Percentiles rank a stretch among this genome's conserved stretches.
phyloP scores from a whole-genome alignment of 2,113 vertebrate species.

The Felis catus region F.catus_Fca126_mat1.0 CM031428.1:50270501-50271000 shows the following conservation, averaged over 20 bases:
- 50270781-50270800: neutral
- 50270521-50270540: neutral
- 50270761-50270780: neutral
- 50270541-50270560: neutral
- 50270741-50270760: neutral
- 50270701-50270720: neutral
- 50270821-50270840: neutral
- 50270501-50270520: neutral
- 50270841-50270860: neutral
- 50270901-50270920: too few species aligned
- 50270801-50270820: neutral
- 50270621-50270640: neutral
- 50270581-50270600: neutral
- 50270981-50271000: neutral
- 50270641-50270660: neutral
- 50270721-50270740: neutral
- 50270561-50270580: neutral
- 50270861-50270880: neutral
- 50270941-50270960: too few species aligned
- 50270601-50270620: neutral
- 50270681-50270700: neutral
- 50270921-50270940: too few species aligned
- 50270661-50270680: neutral
- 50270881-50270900: fast-evolving
- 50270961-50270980: too few species aligned